Conservation (phyloP, 2,797 vertebrate genomes). For the Brotula barbata region DNA sequence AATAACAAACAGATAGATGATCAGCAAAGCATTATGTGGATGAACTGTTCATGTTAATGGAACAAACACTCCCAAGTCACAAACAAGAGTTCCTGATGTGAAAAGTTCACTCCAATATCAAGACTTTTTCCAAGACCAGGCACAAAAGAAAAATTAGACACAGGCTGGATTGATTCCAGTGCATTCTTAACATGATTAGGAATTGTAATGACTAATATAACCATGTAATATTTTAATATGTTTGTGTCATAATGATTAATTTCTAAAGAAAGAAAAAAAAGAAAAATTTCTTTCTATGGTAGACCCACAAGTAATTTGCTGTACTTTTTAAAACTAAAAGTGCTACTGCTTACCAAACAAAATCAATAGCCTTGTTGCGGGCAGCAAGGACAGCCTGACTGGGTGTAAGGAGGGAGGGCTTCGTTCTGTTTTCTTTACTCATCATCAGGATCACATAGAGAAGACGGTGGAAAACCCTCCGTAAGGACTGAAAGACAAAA, state of each 20-base stretch:
- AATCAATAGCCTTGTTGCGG: constrained; percentile 83
- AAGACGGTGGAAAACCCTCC: constrained; percentile 81
- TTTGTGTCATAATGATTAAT: too few relatives aligned
- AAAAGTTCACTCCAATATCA: neutral
- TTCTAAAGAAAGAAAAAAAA: too few relatives aligned
- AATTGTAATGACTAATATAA: neutral
- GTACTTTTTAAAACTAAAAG: too few relatives aligned
- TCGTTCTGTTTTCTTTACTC: constrained; percentile 67
- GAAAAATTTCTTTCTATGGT: too few relatives aligned
- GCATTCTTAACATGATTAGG: neutral
- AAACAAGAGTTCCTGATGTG: neutral
- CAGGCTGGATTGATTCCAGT: neutral
- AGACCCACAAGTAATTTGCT: too few relatives aligned
- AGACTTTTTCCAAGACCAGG: neutral
- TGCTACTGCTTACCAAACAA: constrained; percentile 84
- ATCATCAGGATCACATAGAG: constrained; percentile 89
- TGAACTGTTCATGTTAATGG: neutral
- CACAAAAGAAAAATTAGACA: neutral
- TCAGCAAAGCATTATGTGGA: neutral
- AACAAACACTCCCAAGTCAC: neutral
- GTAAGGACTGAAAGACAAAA: constrained; percentile 75
- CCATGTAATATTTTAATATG: too few relatives aligned
- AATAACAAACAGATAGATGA: constrained; percentile 21
- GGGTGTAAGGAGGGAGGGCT: constrained; percentile 57
- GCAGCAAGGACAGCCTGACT: constrained; percentile 70